These are phyloP conservation scores for Cheilosia grossa DNA, from an alignment of 2,888 invertebrate genomes.

Conservation along the genomic window DNA sequence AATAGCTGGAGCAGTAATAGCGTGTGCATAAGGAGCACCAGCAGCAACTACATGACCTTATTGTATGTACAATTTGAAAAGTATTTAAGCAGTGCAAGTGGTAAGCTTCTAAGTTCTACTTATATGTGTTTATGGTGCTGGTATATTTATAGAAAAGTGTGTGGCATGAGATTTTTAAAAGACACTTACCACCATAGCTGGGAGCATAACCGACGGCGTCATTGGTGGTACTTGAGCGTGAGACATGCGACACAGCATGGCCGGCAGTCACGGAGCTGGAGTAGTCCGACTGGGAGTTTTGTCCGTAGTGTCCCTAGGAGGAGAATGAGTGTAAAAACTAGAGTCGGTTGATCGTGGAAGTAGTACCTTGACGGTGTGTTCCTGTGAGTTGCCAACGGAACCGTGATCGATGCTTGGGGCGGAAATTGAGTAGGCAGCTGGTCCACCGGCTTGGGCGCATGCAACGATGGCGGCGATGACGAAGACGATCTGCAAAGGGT, in stretches of 20 bases:
- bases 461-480: constrained; percentile 81
- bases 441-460: constrained; percentile 82
- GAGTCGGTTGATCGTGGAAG: constrained; percentile 15
- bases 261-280: constrained; percentile 83
- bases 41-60: constrained; percentile 78
- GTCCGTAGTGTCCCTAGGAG: constrained; percentile 82
- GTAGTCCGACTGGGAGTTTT: constrained; percentile 83
- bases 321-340: background rate
- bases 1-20: constrained; percentile 76
- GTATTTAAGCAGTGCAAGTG: constrained; percentile 67
- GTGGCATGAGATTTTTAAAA: background rate
- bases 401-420: constrained; percentile 82
- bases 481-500: constrained; percentile 78
- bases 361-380: constrained; percentile 82
- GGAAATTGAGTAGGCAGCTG: constrained; percentile 82
- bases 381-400: constrained; percentile 82
- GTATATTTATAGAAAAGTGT: background rate
- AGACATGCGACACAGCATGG: constrained; percentile 82
- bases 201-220: constrained; percentile 81
- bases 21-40: constrained; percentile 78
- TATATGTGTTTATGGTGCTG: constrained; percentile 26
- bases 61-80: constrained; percentile 45
- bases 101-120: constrained; percentile 53
- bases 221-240: constrained; percentile 82
- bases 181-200: constrained; percentile 77